Percentiles rank a stretch among this genome's conserved stretches.
Conservation (phyloP, 2,113 vertebrate genomes). For the Marmota flaviventris region DNA sequence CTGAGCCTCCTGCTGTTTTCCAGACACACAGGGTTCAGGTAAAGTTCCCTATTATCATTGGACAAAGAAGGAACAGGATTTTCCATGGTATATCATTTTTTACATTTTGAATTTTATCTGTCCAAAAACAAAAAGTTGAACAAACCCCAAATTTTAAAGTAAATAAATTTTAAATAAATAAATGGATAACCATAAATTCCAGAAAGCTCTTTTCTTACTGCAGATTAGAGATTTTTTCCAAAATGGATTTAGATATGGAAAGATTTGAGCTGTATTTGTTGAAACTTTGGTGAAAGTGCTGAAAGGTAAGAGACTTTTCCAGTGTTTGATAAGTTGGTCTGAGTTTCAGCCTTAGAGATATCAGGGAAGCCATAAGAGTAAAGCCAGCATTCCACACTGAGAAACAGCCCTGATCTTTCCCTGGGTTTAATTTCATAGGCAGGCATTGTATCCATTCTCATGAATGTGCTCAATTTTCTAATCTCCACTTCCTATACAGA, state of each 20-base stretch:
- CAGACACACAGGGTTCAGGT: neutral
- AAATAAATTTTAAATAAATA: neutral
- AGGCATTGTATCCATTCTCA: neutral
- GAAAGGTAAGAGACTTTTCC: neutral
- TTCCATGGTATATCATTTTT: neutral
- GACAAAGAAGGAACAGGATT: neutral
- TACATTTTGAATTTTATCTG: neutral
- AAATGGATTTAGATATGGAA: neutral
- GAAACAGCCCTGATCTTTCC: neutral
- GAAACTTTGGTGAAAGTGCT: neutral
- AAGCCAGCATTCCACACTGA: neutral
- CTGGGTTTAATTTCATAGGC: neutral
- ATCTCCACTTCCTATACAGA: conserved; percentile 36
- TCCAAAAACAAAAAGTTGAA: neutral
- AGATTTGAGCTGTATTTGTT: neutral
- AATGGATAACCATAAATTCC: neutral
- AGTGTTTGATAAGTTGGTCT: neutral
- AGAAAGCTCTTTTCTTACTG: neutral
- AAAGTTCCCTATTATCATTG: neutral
- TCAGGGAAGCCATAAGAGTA: neutral
- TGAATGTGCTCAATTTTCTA: neutral
- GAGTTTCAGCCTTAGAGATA: neutral
- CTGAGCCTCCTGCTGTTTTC: neutral
- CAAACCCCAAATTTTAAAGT: neutral
- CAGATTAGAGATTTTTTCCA: neutral